Evolutionary conservation across 2,113 vertebrate genomes (phyloP).

Genomic region (Mellivora capensis): DNA sequence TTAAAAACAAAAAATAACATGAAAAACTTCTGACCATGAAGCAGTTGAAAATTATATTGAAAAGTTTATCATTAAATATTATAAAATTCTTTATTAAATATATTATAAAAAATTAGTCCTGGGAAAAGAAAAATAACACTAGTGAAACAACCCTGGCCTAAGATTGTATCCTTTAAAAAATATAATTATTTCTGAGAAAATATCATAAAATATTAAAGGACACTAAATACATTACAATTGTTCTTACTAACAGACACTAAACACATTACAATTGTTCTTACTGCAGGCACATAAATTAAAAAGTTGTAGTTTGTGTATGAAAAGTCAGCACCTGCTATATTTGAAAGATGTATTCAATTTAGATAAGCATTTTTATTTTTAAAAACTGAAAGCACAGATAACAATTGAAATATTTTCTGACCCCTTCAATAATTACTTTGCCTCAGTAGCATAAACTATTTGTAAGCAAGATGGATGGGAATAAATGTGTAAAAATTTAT

Average conservation of each 20-base stretch:
- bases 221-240: not conserved
- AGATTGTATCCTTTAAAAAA: not conserved
- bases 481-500: not conserved
- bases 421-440: not conserved
- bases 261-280: not conserved
- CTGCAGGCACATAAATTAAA: not conserved
- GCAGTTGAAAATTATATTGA: not conserved
- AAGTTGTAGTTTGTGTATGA: not conserved
- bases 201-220: not conserved
- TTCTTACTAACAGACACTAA: not conserved
- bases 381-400: not conserved
- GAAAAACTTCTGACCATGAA: not conserved
- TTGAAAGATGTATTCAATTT: not conserved
- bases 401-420: not conserved
- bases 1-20: no score
- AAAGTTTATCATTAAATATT: not conserved
- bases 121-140: not conserved
- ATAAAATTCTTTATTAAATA: not conserved
- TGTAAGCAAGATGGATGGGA: not conserved
- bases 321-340: not conserved
- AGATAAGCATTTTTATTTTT: not conserved
- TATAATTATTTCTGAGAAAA: not conserved
- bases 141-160: not conserved
- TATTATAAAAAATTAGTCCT: not conserved
- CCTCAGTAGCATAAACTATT: not conserved